Percentiles rank a stretch among this genome's conserved stretches.
phyloP scores from a whole-genome alignment of 2,113 vertebrate species.

The Cisticola juncidis region DNA sequence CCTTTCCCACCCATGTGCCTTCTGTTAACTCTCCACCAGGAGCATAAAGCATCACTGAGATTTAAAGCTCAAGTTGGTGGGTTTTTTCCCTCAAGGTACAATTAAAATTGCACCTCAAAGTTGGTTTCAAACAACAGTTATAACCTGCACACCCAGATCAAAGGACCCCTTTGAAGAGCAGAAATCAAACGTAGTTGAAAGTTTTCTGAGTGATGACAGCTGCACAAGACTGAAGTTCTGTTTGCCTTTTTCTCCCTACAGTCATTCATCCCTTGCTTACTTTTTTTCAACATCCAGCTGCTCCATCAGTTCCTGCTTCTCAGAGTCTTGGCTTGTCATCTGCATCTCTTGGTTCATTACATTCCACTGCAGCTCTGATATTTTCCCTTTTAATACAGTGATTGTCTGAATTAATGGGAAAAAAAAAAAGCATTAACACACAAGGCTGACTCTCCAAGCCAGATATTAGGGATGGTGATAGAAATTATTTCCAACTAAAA shows the following conservation, averaged over 20 bases:
- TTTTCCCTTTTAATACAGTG: constrained; percentile 79
- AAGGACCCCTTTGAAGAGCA: constrained; percentile 49
- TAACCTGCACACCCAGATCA: constrained; percentile 47
- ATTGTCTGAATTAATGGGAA: constrained; percentile 69
- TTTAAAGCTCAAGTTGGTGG: neutral
- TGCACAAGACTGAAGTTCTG: constrained; percentile 17
- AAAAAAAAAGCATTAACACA: neutral
- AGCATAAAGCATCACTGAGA: neutral
- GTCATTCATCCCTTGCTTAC: constrained; percentile 72
- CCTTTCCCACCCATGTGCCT: neutral
- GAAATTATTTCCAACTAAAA: neutral
- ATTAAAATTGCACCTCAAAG: constrained; percentile 43
- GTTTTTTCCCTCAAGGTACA: neutral
- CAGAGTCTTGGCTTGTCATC: constrained; percentile 78
- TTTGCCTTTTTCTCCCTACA: constrained; percentile 9
- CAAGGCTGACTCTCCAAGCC: neutral
- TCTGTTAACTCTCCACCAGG: neutral
- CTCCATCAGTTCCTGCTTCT: constrained; percentile 88
- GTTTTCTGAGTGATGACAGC: constrained; percentile 23
- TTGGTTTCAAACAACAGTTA: neutral
- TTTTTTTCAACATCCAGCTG: constrained; percentile 85
- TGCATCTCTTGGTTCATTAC: constrained; percentile 86
- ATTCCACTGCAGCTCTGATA: constrained; percentile 86
- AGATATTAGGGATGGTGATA: neutral
- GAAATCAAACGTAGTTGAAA: constrained; percentile 40